Base-by-base conservation (phyloP, 2,113 vertebrate genomes). In the Myiozetetes cayanensis region DNA sequence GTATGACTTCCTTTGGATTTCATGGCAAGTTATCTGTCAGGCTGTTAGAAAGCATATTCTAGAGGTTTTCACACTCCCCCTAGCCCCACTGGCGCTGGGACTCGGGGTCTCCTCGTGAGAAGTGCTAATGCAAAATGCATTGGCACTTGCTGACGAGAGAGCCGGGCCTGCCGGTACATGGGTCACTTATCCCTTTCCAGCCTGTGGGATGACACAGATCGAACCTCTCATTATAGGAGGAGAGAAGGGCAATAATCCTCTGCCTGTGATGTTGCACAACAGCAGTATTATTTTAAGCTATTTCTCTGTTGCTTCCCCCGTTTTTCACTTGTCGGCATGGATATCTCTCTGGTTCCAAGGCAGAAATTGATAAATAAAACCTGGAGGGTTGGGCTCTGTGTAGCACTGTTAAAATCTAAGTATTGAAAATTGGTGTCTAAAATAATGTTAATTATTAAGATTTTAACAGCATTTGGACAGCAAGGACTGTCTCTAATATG, bases 81-180 rank as follows among this genome's bases (percentile, higher is more conserved):
- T 6, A 52, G 66, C 83, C 68, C 92, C 25, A 6, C 2, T 68
- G 85, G 90, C 4, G 2, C 76, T 61, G 88, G 76, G 88, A 52
- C 66, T 92, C 52, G 17, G 61, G 65, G 37, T 89, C 25, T 90
- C 56, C 61, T 85, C 0, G 2, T 53, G 52, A 4, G 2, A 96
- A 90, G 96, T 97, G 96, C 76, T 97, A 97, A 97, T 97, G 96
- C 90, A 97, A 95, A 96, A 95, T 94, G 92, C 94, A 95, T 96
- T 96, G 95, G 85, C 94, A 84, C 94, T 94, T 96, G 61, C 86
- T 52, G 46, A 52, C 0, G 5, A 83, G 85, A 80, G 59, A 93
- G 27, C n/a, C 81, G 72, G 90, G 35, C 65, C 72, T 25, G 2
- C 47, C 56, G 90, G 50, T 93, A 43, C 4, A 0, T 53, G 62